Conservation (phyloP, 2,113 vertebrate species). For the Hypocryptadius cinnamomeus region DNA sequence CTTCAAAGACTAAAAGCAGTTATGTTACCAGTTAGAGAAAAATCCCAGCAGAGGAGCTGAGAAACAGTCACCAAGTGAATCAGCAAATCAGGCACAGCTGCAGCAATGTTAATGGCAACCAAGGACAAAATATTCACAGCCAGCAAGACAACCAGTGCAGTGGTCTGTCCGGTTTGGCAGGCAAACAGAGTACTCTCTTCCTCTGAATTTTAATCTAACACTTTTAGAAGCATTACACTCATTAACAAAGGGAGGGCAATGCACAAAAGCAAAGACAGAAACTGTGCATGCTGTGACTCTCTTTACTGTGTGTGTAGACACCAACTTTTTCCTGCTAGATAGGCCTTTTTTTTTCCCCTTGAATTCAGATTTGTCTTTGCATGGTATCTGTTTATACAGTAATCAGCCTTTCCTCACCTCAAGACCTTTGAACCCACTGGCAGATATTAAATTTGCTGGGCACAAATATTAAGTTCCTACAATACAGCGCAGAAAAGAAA, state of each 20-base stretch:
- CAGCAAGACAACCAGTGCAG: background rate
- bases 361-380: background rate
- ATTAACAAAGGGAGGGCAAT: background rate
- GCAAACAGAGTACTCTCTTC: background rate
- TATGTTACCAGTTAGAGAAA: background rate
- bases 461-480: background rate
- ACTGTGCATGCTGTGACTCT: background rate
- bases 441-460: background rate
- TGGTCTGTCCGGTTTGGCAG: background rate
- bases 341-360: rapidly evolving
- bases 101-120: background rate
- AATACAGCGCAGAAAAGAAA: background rate
- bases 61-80: background rate
- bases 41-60: background rate
- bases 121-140: background rate
- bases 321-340: background rate
- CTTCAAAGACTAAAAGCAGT: background rate
- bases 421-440: background rate
- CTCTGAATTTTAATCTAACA: background rate
- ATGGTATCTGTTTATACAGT: background rate
- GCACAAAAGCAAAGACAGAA: background rate
- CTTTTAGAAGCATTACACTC: background rate
- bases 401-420: background rate
- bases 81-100: background rate
- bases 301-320: background rate